Conservation (phyloP, 2,888 invertebrate species). For the Xestia sexstrigata region DNA sequence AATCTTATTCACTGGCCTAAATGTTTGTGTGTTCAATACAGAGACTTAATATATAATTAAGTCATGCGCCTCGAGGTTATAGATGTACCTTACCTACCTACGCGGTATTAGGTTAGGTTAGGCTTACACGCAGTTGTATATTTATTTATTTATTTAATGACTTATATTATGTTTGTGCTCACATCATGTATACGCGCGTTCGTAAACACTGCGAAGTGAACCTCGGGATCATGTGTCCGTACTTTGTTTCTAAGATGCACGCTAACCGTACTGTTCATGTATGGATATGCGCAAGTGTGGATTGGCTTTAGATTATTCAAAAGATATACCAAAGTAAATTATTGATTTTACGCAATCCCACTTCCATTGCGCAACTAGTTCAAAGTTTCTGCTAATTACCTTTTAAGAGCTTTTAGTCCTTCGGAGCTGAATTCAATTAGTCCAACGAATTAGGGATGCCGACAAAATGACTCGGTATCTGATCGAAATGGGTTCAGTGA, state of each 20-base stretch:
- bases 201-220: background rate
- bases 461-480: background rate
- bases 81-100: background rate
- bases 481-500: conserved; percentile 25
- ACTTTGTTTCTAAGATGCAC: background rate
- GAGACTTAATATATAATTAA: background rate
- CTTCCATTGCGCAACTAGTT: conserved; percentile 27
- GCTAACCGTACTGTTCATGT: background rate
- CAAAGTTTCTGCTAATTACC: conserved; percentile 41
- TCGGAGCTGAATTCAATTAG: conserved; percentile 40
- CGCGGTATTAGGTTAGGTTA: background rate
- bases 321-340: conserved; percentile 1
- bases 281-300: background rate
- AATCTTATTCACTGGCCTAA: conserved; percentile 11
- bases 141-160: too few species aligned
- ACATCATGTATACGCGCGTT: background rate
- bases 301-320: background rate
- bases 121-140: background rate
- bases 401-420: conserved; percentile 42
- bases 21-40: background rate
- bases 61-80: background rate
- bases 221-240: background rate
- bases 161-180: background rate
- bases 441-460: conserved; percentile 30
- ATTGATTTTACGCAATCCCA: conserved; percentile 16